phyloP scores from a whole-genome alignment of 2,113 vertebrate species.

The Uria aalge region DNA sequence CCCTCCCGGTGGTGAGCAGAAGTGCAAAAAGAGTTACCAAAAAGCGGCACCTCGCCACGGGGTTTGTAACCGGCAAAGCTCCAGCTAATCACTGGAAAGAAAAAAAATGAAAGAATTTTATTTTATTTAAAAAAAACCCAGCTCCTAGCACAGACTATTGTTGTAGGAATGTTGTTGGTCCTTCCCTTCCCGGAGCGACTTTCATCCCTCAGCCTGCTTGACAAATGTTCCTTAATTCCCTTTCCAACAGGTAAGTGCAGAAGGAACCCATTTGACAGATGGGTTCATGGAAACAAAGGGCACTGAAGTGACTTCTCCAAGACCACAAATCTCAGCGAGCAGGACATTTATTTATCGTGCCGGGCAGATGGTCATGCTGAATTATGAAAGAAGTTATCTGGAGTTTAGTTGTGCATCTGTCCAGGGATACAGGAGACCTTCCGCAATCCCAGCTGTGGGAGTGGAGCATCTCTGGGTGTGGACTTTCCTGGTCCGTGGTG shows the following conservation, averaged over 20 bases:
- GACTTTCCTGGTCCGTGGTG: background rate
- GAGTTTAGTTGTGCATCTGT: background rate
- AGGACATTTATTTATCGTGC: background rate
- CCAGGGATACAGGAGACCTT: background rate
- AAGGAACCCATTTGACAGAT: background rate
- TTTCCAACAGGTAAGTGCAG: background rate
- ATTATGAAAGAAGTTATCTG: background rate
- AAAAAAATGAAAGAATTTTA: background rate
- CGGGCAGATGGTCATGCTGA: background rate
- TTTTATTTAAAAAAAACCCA: no score
- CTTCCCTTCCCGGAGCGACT: background rate
- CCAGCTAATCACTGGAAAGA: background rate
- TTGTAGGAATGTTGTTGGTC: background rate
- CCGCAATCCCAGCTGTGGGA: background rate
- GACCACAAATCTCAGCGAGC: background rate
- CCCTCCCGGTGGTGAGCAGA: background rate
- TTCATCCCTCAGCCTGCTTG: background rate
- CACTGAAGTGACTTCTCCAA: background rate
- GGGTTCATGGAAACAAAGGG: background rate
- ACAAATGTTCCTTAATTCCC: background rate
- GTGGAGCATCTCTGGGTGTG: background rate
- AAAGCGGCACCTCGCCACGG: background rate
- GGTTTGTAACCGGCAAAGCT: background rate
- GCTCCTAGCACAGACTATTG: background rate
- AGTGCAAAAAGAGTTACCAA: background rate